A percentile compares a stretch with the other conserved stretches of the same genome.
Evolutionary conservation across 2,888 invertebrate genomes (phyloP).

Genomic region (Psococerastis gibbosa): DNA sequence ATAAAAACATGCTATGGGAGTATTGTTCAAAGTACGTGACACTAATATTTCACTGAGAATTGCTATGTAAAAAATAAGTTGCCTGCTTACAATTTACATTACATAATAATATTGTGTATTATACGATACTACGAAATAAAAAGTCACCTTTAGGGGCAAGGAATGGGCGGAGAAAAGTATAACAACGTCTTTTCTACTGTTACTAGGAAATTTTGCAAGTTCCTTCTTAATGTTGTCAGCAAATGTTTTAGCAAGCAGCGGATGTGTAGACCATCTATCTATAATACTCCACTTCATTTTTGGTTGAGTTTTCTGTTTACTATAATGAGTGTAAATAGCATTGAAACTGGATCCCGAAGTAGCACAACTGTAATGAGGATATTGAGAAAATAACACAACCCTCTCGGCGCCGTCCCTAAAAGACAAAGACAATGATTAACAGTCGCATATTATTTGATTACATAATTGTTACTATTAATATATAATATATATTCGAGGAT

Average conservation of each 20-base stretch:
- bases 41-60: no score
- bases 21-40: no score
- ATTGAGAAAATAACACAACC: slow-evolving; percentile 83
- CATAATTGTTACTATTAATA: no score
- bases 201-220: slow-evolving; percentile 46
- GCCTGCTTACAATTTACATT: no score
- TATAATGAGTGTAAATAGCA: slow-evolving; percentile 65
- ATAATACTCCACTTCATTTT: slow-evolving; percentile 69
- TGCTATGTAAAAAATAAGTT: no score
- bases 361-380: slow-evolving; percentile 94
- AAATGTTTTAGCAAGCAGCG: slow-evolving; percentile 61
- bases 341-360: slow-evolving; percentile 92
- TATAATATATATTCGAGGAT: no score
- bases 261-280: slow-evolving; percentile 83
- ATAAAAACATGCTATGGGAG: no score
- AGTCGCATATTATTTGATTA: no score
- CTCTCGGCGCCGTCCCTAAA: slow-evolving; percentile 59
- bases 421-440: no score
- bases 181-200: slow-evolving; percentile 56
- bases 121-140: no score
- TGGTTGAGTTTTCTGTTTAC: slow-evolving; percentile 36
- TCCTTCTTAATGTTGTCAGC: slow-evolving; percentile 66
- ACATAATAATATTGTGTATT: no score
- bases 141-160: slow-evolving; percentile 56
- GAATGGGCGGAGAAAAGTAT: slow-evolving; percentile 94